Base-by-base conservation (phyloP, 2,797 vertebrate genomes). In the Sebastes steindachneri region DNA sequence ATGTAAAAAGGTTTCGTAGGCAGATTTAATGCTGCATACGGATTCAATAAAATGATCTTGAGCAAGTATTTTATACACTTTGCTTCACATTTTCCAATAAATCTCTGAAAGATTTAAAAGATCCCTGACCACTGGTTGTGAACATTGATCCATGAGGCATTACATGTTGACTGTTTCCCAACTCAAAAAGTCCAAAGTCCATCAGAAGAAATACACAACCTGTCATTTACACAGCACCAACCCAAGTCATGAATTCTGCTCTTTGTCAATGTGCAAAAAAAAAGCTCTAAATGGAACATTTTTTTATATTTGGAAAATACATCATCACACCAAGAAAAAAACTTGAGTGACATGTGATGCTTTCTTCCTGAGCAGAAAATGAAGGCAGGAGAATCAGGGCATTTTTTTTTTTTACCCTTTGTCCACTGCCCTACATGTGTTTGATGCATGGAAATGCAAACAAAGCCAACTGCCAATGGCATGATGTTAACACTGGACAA, bases 391-490 rank as follows among this genome's bases (percentile, higher is more conserved):
- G 54, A 86, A 74, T n/a, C 75, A 77, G 82, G 72, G 33, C 77
- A 80, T 66, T 79, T 68, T 68, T 60, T 60, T 79, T 79, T 68
- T 68, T 77, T 17, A 35, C 33, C 68, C 65, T 85, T 88, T 87
- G 85, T 91, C 33, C 68, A 54, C 54, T 75, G 83, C 31, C 89
- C 90, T 87, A 77, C 53, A 90, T 93, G 77, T 70, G 74, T 88
- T 82, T 77, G 73, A 83, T 85, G 84, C 83, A 82, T 80, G 21
- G 76, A 80, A 60, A 85, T 59, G 45, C 73, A 75, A 75, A 93
- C 88, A 94, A 94, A 91, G 85, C 58, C 59, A 63, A 65, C 25
- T 21, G 90, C 93, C 89, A 68, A 1, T 58, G 83, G 92, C 92
- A 87, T 17, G 25, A 80, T 51, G 63, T 79, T 35, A 70, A 76